Conservation (phyloP, 2,113 vertebrate species). For the Plotosus lineatus region DNA sequence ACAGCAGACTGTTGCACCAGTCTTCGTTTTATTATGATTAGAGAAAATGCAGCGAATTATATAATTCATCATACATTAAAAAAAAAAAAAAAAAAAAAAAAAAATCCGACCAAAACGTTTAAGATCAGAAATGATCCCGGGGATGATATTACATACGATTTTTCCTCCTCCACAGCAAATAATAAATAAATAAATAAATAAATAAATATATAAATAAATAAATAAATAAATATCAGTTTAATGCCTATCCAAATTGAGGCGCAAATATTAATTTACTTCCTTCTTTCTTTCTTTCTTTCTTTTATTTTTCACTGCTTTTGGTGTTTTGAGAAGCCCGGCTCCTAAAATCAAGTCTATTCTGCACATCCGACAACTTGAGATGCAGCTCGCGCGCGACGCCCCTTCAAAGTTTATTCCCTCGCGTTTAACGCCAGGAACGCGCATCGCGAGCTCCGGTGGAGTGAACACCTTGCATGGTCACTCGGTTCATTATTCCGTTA, state of each 20-base stretch:
- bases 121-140: not conserved
- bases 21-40: not conserved
- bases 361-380: slow-evolving; percentile 50
- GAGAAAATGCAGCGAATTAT: not conserved
- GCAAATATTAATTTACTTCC: not conserved
- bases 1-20: slow-evolving; percentile 5
- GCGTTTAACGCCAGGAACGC: not conserved
- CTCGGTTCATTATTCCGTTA: not conserved
- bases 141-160: not conserved
- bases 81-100: too few species aligned
- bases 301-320: not conserved
- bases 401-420: slow-evolving; percentile 55
- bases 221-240: not conserved
- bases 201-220: not conserved
- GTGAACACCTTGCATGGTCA: not conserved
- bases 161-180: not conserved
- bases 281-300: not conserved
- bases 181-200: not conserved
- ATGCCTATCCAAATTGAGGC: not conserved
- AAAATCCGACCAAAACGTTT: too few species aligned
- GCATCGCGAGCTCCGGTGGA: not conserved
- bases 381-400: slow-evolving; percentile 50
- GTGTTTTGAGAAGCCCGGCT: not conserved
- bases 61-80: not conserved
- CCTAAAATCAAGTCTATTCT: slow-evolving; percentile 19